Percentiles rank a stretch among this genome's conserved stretches.
Conservation (phyloP, 2,888 invertebrate species). For the Ornithoptera alexandrae region DNA sequence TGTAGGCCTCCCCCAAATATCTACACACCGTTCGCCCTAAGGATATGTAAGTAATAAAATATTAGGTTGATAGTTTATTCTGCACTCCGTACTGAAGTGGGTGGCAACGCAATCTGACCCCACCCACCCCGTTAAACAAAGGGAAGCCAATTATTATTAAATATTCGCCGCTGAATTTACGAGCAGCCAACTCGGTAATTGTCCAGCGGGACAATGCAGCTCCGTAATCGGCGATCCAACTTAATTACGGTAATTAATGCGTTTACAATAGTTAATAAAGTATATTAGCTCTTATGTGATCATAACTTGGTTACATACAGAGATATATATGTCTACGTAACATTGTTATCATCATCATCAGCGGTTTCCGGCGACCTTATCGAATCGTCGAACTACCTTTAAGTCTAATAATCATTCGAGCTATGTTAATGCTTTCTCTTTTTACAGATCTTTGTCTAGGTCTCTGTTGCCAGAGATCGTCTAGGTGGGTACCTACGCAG, state of each 20-base stretch:
- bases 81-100: slow-evolving; percentile 48
- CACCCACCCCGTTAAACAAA: slow-evolving; percentile 68
- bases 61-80: slow-evolving; percentile 1
- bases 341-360: no score
- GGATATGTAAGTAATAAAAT: background rate
- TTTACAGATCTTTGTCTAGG: no score
- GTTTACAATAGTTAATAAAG: slow-evolving; percentile 36
- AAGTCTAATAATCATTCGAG: no score
- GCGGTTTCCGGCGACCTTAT: no score
- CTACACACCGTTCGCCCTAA: background rate
- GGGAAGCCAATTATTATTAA: slow-evolving; percentile 72
- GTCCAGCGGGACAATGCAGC: slow-evolving; percentile 51
- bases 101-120: slow-evolving; percentile 35
- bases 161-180: slow-evolving; percentile 55
- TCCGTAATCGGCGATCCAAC: slow-evolving; percentile 45
- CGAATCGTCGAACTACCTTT: no score
- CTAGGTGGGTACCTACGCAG: no score
- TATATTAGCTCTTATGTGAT: slow-evolving; percentile 8
- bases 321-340: background rate
- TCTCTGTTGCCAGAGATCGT: no score
- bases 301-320: slow-evolving; percentile 1
- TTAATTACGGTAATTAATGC: slow-evolving; percentile 52
- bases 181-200: slow-evolving; percentile 49
- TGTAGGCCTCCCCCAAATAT: no score
- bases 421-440: no score